A percentile compares a stretch with the other conserved stretches of the same genome.
These are phyloP conservation scores for Thalassoma bifasciatum DNA, from an alignment of 2,113 vertebrate genomes.

Conservation along the genomic window DNA sequence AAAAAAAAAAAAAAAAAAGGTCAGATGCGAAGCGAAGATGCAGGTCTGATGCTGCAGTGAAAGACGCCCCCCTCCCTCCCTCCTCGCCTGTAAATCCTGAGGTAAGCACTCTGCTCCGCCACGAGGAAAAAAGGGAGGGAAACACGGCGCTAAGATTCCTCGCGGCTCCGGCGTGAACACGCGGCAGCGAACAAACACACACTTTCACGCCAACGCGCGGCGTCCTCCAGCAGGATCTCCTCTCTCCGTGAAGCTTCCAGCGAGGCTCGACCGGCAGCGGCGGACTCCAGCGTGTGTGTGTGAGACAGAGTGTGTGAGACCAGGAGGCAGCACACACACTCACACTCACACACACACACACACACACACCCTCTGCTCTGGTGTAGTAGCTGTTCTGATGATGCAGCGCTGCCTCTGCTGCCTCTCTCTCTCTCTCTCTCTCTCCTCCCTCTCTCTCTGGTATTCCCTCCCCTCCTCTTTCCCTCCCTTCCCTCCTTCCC, in stretches of 20 bases:
- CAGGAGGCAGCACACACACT: conserved; percentile 11
- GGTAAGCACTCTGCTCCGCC: conserved; percentile 41
- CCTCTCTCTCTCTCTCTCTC: conserved; percentile 29
- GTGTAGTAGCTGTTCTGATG: conserved; percentile 56
- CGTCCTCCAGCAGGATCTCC: conserved; percentile 27
- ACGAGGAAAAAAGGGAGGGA: conserved; percentile 1
- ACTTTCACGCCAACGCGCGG: background rate
- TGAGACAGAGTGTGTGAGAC: background rate
- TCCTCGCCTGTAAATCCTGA: conserved; percentile 20
- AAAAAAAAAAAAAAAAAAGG: background rate
- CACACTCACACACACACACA: too few species aligned
- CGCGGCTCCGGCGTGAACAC: conserved; percentile 7
- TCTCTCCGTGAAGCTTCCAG: conserved; percentile 10
- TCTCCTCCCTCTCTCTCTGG: too few species aligned
- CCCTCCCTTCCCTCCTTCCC: background rate
- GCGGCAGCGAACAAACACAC: conserved; percentile 14
- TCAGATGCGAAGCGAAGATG: conserved; percentile 11
- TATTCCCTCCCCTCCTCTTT: background rate
- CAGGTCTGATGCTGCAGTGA: conserved; percentile 52
- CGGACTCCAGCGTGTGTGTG: background rate
- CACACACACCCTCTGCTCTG: conserved; percentile 52
- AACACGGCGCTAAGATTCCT: conserved; percentile 5
- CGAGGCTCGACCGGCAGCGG: conserved; percentile 5
- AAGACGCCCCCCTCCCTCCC: conserved; percentile 26
- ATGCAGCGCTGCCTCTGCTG: conserved; percentile 61